Base-by-base conservation (phyloP, 2,888 invertebrate species). In the Amiota mariae region DNA sequence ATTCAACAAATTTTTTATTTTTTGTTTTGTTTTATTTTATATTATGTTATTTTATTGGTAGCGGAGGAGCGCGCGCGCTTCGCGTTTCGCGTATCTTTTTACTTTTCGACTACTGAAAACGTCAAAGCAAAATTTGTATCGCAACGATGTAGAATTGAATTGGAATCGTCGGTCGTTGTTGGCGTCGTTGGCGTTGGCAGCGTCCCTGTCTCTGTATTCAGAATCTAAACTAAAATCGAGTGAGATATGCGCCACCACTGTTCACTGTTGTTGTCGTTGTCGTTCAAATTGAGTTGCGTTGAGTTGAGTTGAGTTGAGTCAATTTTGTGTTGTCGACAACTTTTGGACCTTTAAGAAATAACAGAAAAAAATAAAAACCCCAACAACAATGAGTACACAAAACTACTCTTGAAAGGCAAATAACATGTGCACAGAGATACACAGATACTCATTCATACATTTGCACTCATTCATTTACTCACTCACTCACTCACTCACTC, bases 391-490 rank as follows among this genome's bases (percentile, higher is more conserved):
- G 15, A 54, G n/a, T 6, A 13, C 54, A 54, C 54, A 54, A 15
- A 15, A 54, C n/a, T 36, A 36, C 36, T 36, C 36, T 36, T 36
- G 36, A 36, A 36, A 36, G 36, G 36, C 36, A 36, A 4, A 36
- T 36, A 24, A 2, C 36, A 36, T 36, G 36, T 6, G 6, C 36
- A 36, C 36, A 36, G 36, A 36, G 36, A 36, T 36, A 36, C 36
- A 6, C 36, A 36, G 36, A 36, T 36, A 36, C 36, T 36, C 36
- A 36, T 6, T 36, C 36, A 15, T 57, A 78, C 72, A 74, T 68
- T 56, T 72, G 70, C 24, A 24, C 51, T 57, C 9, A 15, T 57
- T 80, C 72, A 74, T 68, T 56, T 72, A 72, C 72, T 71, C 64
- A 77, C 73, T 46, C 48, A 49, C 24, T 47, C 61, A 24, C 49